Evolutionary conservation across 2,113 vertebrate species (phyloP).

Genomic region (Hippocampus zosterae): DNA sequence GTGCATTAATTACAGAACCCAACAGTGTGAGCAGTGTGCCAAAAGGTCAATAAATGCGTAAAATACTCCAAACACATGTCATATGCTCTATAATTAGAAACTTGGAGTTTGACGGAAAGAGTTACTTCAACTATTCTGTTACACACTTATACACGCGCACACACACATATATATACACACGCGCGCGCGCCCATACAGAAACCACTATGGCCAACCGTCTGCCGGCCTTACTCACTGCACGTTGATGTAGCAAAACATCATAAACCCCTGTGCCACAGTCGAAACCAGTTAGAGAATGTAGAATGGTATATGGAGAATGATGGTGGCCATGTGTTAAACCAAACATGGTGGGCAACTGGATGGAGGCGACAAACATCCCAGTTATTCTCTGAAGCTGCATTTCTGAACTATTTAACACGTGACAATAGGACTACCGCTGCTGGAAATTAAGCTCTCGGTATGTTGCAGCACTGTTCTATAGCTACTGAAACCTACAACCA

Average conservation of each 20-base stretch:
- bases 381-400: conserved; percentile 12
- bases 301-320: conserved; percentile 36
- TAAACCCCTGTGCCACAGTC: conserved; percentile 16
- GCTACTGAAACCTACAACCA: not conserved
- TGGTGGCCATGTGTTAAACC: conserved; percentile 26
- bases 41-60: conserved; percentile 10
- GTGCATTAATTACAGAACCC: conserved; percentile 49
- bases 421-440: not conserved
- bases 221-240: conserved; percentile 12
- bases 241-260: conserved; percentile 23
- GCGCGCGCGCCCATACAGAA: not conserved
- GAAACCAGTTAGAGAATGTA: conserved; percentile 16
- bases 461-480: not conserved
- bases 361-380: conserved; percentile 9
- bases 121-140: conserved; percentile 6
- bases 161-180: not conserved
- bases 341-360: conserved; percentile 12
- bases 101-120: not conserved
- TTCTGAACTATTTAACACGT: conserved; percentile 3
- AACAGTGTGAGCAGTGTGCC: conserved; percentile 11
- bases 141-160: not conserved
- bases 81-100: conserved; percentile 26
- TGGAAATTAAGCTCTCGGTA: not conserved
- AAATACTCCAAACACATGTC: conserved; percentile 17
- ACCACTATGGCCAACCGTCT: conserved; percentile 19